These are phyloP conservation scores for Mobula birostris DNA, from an alignment of 2,113 vertebrate genomes.

Conservation along the genomic window DNA sequence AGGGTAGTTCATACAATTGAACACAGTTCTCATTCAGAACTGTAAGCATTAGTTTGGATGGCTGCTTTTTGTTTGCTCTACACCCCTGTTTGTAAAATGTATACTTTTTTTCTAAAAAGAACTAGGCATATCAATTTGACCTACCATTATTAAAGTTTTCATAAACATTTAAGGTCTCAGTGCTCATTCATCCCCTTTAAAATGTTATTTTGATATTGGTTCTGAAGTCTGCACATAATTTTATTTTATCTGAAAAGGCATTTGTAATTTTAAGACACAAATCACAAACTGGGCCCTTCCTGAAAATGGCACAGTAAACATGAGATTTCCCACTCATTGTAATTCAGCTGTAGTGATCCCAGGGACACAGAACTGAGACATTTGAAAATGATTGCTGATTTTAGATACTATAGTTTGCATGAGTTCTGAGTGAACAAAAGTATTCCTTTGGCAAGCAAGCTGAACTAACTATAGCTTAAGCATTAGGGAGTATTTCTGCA, in stretches of 20 bases:
- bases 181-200: background rate
- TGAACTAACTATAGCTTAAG: background rate
- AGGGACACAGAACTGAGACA: background rate
- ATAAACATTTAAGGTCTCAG: background rate
- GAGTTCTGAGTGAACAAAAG: background rate
- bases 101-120: background rate
- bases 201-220: background rate
- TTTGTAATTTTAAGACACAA: background rate
- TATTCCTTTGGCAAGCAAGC: background rate
- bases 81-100: background rate
- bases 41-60: too few species aligned
- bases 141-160: background rate
- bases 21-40: too few species aligned
- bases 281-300: background rate
- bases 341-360: background rate
- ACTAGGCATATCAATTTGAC: background rate
- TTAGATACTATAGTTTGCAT: background rate
- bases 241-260: background rate
- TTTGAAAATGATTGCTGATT: background rate
- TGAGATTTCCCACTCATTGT: background rate
- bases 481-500: background rate
- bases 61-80: background rate
- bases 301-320: background rate
- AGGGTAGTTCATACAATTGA: too few species aligned
- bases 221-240: background rate